Base-by-base conservation (phyloP, 2,888 invertebrate species). In the Drosophila birchii region DNA sequence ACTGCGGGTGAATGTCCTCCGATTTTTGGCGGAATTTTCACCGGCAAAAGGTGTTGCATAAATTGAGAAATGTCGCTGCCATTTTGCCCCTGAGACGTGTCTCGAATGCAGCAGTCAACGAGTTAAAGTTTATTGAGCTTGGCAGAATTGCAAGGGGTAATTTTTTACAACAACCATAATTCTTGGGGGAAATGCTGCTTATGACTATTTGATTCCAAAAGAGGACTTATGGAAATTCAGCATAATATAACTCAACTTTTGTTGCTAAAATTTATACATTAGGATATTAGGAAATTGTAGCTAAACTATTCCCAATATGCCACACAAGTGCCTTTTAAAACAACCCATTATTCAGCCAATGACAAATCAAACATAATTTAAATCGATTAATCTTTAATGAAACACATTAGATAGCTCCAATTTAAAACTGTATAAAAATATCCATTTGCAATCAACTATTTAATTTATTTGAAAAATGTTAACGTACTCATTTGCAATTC, bases 1-100 rank as follows among this genome's bases (percentile, higher is more conserved):
- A 34, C 43, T 34, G 43, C 56, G 14, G 66, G 39, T 68, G 67
- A 68, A 68, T 47, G 67, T 68, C 55, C 69, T 67, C 7, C 14
- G 38, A 36, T 14, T 56, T n/a, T 36, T 38, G 55, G 60, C 75
- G 66, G 14, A 18, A 36, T 55, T 66, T 51, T 8, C 70, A 49
- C 70, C 23, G 58, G 51, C 60, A 9, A 53, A 26, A 57, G 66
- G 74, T 74, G 74, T 67, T 67, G 74, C 74, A 57, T 75, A 59
- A 74, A 74, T 67, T 67, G 55, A 41, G 59, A 67, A 45, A 74
- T 74, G 39, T 64, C 62, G 56, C 60, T 61, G 53, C 54, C 51
- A 74, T 69, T 75, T 75, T 39, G 41, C 23, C 57, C 53, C 45
- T 58, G 57, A 43, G 53, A 63, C 44, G 58, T 63, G 45, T 55